Conservation (phyloP, 2,797 vertebrate genomes). For the Malurus leucopterus region DNA sequence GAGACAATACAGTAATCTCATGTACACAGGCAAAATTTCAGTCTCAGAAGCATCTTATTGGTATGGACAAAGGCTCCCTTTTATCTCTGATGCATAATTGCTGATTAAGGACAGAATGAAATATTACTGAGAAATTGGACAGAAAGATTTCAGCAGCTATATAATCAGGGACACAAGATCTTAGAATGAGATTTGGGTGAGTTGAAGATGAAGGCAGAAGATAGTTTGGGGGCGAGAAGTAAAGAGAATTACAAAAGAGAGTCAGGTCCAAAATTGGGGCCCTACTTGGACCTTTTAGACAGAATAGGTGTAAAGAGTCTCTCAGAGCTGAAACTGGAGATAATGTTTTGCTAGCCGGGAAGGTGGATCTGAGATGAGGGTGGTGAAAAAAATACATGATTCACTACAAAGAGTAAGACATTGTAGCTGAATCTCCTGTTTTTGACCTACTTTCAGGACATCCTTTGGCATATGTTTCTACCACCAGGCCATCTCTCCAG, state of each 20-base stretch:
- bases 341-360: not conserved
- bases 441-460: not conserved
- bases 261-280: not conserved
- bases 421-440: not conserved
- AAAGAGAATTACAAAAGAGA: not conserved
- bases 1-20: not conserved
- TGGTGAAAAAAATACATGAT: not conserved
- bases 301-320: not conserved
- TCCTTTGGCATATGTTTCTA: not conserved
- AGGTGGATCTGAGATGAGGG: not conserved
- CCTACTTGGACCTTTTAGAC: not conserved
- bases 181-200: not conserved
- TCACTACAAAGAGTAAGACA: not conserved
- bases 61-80: not conserved
- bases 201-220: not conserved
- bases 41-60: conserved; percentile 7
- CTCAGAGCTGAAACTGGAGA: not conserved
- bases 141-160: not conserved
- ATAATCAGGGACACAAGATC: not conserved
- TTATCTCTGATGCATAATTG: not conserved
- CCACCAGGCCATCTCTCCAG: not conserved
- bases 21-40: not conserved
- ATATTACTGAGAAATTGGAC: not conserved
- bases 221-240: not conserved
- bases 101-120: not conserved